Evolutionary conservation across 2,113 vertebrate genomes (phyloP).

Genomic region (Amphiprion percula): DNA sequence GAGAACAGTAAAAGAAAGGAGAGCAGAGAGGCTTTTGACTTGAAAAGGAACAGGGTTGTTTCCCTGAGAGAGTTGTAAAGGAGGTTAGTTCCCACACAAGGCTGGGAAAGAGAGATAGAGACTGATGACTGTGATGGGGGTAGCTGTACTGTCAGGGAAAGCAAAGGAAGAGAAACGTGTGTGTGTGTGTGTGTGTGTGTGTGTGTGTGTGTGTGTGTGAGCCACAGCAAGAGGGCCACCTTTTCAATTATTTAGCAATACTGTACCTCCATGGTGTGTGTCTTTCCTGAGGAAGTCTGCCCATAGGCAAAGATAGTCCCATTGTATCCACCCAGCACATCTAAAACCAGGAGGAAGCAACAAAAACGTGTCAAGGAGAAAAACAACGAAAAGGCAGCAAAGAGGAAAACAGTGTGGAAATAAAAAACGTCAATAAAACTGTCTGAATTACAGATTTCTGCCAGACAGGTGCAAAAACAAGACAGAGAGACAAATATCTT

Average conservation of each 20-base stretch:
- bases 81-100: constrained; percentile 56
- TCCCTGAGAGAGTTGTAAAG: constrained; percentile 55
- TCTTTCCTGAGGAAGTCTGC: constrained; percentile 95
- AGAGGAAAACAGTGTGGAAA: background rate
- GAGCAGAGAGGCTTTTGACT: constrained; percentile 44
- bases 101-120: constrained; percentile 36
- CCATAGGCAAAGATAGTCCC: constrained; percentile 97
- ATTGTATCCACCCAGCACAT: constrained; percentile 94
- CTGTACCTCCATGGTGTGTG: constrained; percentile 95
- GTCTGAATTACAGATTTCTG: background rate
- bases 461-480: background rate
- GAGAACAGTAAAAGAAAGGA: constrained; percentile 17
- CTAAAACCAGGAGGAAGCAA: constrained; percentile 70
- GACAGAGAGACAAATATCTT: constrained; percentile 30
- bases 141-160: constrained; percentile 37
- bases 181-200: background rate
- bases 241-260: constrained; percentile 64
- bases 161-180: background rate
- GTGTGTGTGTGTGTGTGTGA: constrained; percentile 8
- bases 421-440: background rate
- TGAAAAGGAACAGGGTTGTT: constrained; percentile 45
- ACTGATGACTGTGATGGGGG: constrained; percentile 55
- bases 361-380: constrained; percentile 17
- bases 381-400: background rate
- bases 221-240: constrained; percentile 6